Conservation (phyloP, 2,888 invertebrate species). For the Brachypalpus laphriformis region DNA sequence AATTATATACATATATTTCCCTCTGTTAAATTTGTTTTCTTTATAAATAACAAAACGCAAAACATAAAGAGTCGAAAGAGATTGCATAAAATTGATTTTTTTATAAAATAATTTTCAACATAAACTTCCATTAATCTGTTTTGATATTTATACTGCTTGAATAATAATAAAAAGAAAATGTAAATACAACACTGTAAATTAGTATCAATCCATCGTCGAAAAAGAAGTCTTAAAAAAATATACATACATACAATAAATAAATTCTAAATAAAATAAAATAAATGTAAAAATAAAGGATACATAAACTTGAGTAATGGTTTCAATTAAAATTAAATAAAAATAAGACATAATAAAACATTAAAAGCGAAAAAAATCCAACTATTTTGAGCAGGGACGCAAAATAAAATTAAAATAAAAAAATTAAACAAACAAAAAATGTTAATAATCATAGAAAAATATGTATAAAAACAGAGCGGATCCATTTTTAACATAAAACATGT, state of each 20-base stretch:
- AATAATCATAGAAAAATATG: constrained; percentile 52
- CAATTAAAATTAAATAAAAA: constrained; percentile 69
- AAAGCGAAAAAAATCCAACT: constrained; percentile 52
- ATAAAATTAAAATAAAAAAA: constrained; percentile 64
- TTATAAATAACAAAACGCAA: neutral
- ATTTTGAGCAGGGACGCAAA: constrained; percentile 76
- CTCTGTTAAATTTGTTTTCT: neutral
- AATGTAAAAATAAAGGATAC: constrained; percentile 65
- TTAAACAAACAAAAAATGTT: constrained; percentile 39
- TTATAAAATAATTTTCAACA: constrained; percentile 18
- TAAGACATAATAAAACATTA: constrained; percentile 64
- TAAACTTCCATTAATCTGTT: constrained; percentile 44
- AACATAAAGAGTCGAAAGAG: constrained; percentile 31
- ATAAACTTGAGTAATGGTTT: constrained; percentile 71
- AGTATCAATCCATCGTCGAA: constrained; percentile 52
- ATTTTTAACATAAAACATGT: neutral
- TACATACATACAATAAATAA: constrained; percentile 74
- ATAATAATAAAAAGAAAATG: constrained; percentile 30
- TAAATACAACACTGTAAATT: constrained; percentile 60
- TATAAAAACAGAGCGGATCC: constrained; percentile 10
- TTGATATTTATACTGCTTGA: constrained; percentile 60
- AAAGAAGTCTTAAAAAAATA: constrained; percentile 20
- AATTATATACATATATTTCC: neutral
- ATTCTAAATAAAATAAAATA: constrained; percentile 74
- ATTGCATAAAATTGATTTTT: constrained; percentile 62